Percentiles rank a stretch among this genome's conserved stretches.
Evolutionary conservation across 2,113 vertebrate genomes (phyloP).

Genomic region (Actenoides hombroni): DNA sequence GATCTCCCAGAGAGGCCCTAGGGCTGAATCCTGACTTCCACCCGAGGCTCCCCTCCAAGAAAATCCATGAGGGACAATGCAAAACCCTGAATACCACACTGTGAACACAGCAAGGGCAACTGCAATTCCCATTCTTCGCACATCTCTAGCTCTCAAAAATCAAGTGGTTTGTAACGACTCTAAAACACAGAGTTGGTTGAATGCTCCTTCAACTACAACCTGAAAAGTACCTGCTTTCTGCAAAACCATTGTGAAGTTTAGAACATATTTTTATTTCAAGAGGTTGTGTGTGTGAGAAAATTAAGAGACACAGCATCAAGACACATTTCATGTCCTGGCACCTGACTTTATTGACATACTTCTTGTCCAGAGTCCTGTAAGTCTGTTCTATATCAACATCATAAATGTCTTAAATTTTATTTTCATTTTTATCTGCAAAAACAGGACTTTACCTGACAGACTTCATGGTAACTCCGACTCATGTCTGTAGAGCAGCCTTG

Average conservation of each 20-base stretch:
- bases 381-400: neutral
- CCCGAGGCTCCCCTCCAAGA: neutral
- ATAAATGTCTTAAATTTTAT: neutral
- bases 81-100: neutral
- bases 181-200: neutral
- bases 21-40: neutral
- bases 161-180: neutral
- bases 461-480: neutral
- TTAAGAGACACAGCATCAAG: neutral
- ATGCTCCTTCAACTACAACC: neutral
- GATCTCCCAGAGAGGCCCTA: neutral
- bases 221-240: neutral
- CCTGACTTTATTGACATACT: neutral
- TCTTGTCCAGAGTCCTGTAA: neutral
- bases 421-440: neutral
- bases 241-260: neutral
- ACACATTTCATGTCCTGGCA: neutral
- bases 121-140: neutral
- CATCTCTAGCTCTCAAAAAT: neutral
- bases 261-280: neutral
- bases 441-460: neutral
- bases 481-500: neutral
- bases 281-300: neutral
- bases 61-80: neutral
- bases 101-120: neutral